phyloP scores from a whole-genome alignment of 2,888 invertebrate genomes.

The Dicyrtoma fusca region DNA sequence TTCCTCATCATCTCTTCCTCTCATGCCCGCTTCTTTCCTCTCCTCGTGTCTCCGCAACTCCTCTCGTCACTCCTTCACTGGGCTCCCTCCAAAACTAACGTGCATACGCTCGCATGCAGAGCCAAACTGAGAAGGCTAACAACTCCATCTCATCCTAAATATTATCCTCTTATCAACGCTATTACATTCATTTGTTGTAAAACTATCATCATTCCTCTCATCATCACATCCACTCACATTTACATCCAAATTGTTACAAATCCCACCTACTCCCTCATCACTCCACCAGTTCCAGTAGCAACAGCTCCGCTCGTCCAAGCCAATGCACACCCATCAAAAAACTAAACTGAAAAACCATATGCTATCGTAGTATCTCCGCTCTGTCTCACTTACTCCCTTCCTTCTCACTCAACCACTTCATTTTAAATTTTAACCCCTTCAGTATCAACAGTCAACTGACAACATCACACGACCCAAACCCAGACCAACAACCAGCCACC shows the following conservation, averaged over 20 bases:
- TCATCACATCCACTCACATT: slow-evolving; percentile 24
- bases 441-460: too few relatives aligned
- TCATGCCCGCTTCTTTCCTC: neutral
- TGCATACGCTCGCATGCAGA: neutral
- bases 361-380: too few relatives aligned
- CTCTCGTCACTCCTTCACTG: neutral
- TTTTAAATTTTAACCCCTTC: too few relatives aligned
- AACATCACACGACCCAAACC: too few relatives aligned
- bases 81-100: neutral
- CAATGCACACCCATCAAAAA: too few relatives aligned
- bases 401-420: too few relatives aligned
- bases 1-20: slow-evolving; percentile 19
- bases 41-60: neutral
- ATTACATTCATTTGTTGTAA: slow-evolving; percentile 30
- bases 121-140: neutral
- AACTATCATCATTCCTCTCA: slow-evolving; percentile 36
- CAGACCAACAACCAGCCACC: too few relatives aligned
- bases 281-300: neutral
- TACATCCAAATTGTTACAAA: slow-evolving; percentile 28
- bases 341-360: too few relatives aligned
- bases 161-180: slow-evolving; percentile 25
- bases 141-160: neutral
- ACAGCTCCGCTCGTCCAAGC: too few relatives aligned
- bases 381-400: too few relatives aligned
- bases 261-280: slow-evolving; percentile 3